Base-by-base conservation (phyloP, 2,888 invertebrate species). In the Meghimatium bilineatum region DNA sequence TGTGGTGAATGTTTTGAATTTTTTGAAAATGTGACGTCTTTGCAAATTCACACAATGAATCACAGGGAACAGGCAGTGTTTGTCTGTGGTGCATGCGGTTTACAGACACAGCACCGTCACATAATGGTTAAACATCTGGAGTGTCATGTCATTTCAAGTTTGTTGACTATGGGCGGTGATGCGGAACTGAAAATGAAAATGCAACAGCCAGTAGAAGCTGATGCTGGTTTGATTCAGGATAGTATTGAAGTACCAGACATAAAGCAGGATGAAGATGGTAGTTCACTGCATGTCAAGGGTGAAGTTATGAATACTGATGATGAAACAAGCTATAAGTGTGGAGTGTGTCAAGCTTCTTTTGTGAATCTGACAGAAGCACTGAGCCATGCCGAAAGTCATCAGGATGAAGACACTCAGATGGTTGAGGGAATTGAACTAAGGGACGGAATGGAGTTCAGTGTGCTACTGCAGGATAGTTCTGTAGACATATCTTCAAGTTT, bases 1-100 rank as follows among this genome's bases (percentile, higher is more conserved):
- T 84, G 84, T 49, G 84, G 84, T 17, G 84, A 84, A 52, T 84
- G 84, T n/a, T 84, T 84, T 80, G 80, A 84, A 56, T 84, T 84
- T 52, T 84, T 84, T 76, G 80, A 80, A 34, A 84, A 60, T 71
- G 84, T 84, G 12, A 80, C 75, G 23, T 69, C 80, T 14, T 52
- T 84, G 20, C 84, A 84, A 38, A 69, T 75, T 60, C 84, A 84
- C 44, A 67, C 74, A 8, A 84, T 80, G 80, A 76, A 44, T 29
- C 84, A 84, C 63, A 72, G 80, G 44, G 84, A 84, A 32, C 80
- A 80, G 36, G 67, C 80, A 29, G 66, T 84, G 8, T 84, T 76
- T 71, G 84, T 84, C 8, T 84, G 84, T 84, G 80, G 80, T 52
- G 84, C 84, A 0, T 84, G 84, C 32, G 84, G 84, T n/a, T 36